Evolutionary conservation across 2,888 invertebrate genomes (phyloP).

Genomic region (Ormyrus rosae): DNA sequence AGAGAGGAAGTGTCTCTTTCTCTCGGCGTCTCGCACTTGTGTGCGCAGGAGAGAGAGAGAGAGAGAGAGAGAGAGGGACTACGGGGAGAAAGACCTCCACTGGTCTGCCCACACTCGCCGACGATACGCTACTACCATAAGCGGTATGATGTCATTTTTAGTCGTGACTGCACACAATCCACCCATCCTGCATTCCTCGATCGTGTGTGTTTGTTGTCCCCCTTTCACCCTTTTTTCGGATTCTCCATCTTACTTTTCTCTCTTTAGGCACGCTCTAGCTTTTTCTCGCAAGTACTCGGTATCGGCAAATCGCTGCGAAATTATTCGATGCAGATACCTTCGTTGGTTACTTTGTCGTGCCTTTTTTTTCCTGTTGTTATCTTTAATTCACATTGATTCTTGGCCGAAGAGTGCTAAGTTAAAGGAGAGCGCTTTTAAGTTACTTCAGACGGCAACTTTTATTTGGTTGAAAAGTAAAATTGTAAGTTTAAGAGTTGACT

Average conservation of each 20-base stretch:
- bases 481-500: too few species aligned
- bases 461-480: too few species aligned
- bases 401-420: too few species aligned
- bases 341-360: not conserved
- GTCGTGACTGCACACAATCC: constrained; percentile 65
- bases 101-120: constrained; percentile 65
- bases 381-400: too few species aligned
- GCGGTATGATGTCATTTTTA: constrained; percentile 69
- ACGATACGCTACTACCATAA: constrained; percentile 65
- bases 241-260: constrained; percentile 12
- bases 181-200: constrained; percentile 70
- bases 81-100: constrained; percentile 55
- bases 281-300: constrained; percentile 19
- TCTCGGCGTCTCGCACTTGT: constrained; percentile 13
- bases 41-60: too few species aligned
- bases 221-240: constrained; percentile 53
- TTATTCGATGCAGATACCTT: constrained; percentile 31
- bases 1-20: constrained; percentile 38
- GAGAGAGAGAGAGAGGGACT: too few species aligned
- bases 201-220: constrained; percentile 55
- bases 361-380: too few species aligned
- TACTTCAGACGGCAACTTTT: too few species aligned
- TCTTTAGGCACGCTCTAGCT: constrained; percentile 44
- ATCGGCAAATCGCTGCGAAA: constrained; percentile 16
- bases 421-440: too few species aligned